Percentiles rank a stretch among this genome's conserved stretches.
Conservation (phyloP, 2,888 invertebrate genomes). For the Oligia fasciuncula region DNA sequence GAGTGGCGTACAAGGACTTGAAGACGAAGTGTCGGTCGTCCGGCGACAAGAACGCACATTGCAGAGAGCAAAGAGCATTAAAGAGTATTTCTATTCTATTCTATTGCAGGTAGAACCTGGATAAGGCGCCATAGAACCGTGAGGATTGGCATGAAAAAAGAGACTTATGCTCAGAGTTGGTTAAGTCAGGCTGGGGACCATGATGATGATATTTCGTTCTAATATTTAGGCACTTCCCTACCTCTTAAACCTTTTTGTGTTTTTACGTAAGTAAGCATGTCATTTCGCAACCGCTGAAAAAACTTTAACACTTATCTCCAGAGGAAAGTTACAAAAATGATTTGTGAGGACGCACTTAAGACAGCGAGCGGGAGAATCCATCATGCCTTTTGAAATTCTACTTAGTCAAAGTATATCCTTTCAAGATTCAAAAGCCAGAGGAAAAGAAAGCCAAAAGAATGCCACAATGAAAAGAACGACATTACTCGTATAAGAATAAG, state of each 20-base stretch:
- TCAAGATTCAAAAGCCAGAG: slow-evolving; percentile 17
- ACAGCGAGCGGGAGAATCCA: slow-evolving; percentile 30
- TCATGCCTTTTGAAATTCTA: slow-evolving; percentile 46
- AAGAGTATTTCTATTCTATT: too few relatives aligned
- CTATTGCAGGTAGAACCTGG: background rate
- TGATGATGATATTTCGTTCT: background rate
- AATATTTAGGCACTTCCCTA: background rate
- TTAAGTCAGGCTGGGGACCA: background rate
- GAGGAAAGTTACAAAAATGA: slow-evolving; percentile 9
- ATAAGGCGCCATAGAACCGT: background rate
- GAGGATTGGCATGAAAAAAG: background rate
- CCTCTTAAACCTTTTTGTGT: background rate
- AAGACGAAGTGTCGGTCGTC: background rate
- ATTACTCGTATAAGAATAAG: slow-evolving; percentile 17
- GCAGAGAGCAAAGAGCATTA: background rate
- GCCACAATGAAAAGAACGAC: slow-evolving; percentile 27
- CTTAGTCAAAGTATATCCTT: slow-evolving; percentile 26
- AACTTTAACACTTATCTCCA: background rate
- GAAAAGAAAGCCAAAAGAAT: slow-evolving; percentile 32
- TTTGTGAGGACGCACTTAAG: slow-evolving; percentile 18
- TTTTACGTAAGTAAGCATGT: background rate
- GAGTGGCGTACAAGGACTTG: background rate
- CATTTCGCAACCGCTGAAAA: background rate
- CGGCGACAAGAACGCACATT: background rate
- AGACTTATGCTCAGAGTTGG: background rate